Conservation (phyloP, 30 jellyfish, hydroid and myxozoan genomes). For the Hydractinia echinata region DNA sequence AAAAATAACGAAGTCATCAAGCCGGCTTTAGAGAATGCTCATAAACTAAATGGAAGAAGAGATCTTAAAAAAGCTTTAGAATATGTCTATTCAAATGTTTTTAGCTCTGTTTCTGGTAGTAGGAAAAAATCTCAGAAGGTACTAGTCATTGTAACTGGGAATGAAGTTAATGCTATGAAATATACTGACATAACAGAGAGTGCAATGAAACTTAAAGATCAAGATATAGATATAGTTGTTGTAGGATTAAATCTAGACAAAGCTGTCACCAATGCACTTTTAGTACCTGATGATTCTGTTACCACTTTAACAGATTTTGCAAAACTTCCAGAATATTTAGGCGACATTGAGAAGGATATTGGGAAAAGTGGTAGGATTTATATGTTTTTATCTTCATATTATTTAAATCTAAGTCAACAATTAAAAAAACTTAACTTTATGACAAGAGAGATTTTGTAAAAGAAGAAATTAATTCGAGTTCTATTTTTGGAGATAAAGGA, state of each 20-base stretch:
- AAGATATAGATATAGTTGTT: constrained; percentile 51
- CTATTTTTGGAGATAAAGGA: no score
- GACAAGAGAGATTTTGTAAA: no score
- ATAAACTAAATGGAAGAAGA: constrained; percentile 57
- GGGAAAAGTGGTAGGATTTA: not conserved
- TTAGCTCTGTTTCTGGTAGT: not conserved
- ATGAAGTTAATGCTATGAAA: constrained; percentile 40
- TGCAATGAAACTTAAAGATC: constrained; percentile 31
- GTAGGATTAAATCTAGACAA: constrained; percentile 48
- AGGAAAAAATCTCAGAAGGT: constrained; percentile 33
- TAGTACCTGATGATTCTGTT: not conserved
- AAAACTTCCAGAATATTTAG: constrained; percentile 9
- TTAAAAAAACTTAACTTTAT: no score
- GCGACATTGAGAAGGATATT: constrained; percentile 1
- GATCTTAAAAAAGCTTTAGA: constrained; percentile 47
- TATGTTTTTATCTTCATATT: no score
- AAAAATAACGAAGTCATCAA: not conserved
- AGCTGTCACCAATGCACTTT: not conserved
- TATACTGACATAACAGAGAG: constrained; percentile 37
- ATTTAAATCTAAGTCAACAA: no score
- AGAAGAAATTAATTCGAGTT: no score
- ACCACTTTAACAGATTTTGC: not conserved
- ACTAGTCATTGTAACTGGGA: constrained; percentile 49
- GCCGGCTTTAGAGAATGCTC: not conserved
- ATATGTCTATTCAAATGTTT: constrained; percentile 23